Percentiles rank a stretch among this genome's conserved stretches.
These are phyloP conservation scores for Rhinolophus sinicus DNA, from an alignment of 2,113 vertebrate species.

Conservation along the genomic window DNA sequence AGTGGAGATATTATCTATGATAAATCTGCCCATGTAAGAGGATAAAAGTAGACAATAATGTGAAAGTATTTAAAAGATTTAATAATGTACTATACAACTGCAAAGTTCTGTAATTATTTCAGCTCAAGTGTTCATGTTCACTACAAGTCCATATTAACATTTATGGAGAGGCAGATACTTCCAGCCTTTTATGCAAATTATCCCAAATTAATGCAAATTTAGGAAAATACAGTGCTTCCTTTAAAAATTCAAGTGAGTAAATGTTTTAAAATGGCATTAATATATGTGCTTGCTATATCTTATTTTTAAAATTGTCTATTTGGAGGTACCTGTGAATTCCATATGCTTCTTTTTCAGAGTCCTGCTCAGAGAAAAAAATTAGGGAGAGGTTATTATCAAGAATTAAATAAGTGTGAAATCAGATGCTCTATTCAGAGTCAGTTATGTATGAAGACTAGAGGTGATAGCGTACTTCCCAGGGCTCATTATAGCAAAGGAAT, in stretches of 20 bases:
- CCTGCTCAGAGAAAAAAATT: not conserved
- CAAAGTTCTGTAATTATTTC: not conserved
- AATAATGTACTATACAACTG: not conserved
- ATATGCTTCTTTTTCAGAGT: not conserved
- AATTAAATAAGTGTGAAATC: constrained; percentile 22
- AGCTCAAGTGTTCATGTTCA: not conserved
- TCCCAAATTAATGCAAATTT: not conserved
- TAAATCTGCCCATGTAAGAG: not conserved
- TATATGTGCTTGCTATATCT: not conserved
- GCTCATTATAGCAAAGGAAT: not conserved
- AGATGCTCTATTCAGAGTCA: not conserved
- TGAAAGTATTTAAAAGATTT: not conserved
- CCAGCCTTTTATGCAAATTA: not conserved
- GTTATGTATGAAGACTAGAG: not conserved
- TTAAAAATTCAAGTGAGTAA: constrained; percentile 10
- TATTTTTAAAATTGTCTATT: not conserved
- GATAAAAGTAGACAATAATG: not conserved
- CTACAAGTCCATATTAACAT: not conserved
- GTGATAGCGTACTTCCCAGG: not conserved
- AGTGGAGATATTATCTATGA: not conserved
- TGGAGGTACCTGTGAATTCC: not conserved
- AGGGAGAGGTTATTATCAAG: not conserved
- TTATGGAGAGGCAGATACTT: not conserved
- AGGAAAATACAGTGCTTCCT: not conserved
- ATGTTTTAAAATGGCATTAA: not conserved